Conservation (phyloP, 2,888 invertebrate species). For the Eremobia ochroleuca region DNA sequence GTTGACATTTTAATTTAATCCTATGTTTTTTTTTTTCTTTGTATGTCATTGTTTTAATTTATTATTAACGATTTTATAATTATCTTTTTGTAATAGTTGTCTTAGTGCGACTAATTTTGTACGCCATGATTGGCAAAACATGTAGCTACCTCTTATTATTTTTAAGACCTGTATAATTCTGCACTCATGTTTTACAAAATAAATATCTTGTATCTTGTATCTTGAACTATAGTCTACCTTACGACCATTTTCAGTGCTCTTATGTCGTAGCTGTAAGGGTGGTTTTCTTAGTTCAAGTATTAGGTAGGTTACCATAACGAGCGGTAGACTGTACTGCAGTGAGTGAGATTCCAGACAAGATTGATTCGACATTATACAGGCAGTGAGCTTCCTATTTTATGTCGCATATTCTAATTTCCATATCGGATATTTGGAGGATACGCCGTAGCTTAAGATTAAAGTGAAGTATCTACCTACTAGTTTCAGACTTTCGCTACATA, state of each 20-base stretch:
- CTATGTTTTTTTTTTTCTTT: no score
- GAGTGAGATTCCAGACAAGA: constrained; percentile 2
- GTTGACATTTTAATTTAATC: no score
- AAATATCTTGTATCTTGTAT: no score
- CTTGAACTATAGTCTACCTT: background rate
- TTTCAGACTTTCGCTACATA: background rate
- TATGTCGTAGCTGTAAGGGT: background rate
- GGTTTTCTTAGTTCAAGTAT: background rate
- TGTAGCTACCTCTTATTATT: no score
- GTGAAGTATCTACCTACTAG: background rate
- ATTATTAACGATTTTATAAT: no score
- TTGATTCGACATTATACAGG: constrained; percentile 41
- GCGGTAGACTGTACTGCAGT: background rate
- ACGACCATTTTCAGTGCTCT: background rate
- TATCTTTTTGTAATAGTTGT: no score
- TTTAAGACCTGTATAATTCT: no score
- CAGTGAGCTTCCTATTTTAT: constrained; percentile 17
- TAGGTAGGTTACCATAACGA: background rate
- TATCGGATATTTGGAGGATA: constrained; percentile 42
- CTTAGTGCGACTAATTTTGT: no score
- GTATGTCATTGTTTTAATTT: no score
- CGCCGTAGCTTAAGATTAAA: constrained; percentile 7
- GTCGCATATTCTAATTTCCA: constrained; percentile 44
- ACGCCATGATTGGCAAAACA: no score
- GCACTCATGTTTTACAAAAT: no score